phyloP scores from a whole-genome alignment of 2,797 vertebrate species.

The Vespertilio murinus region DNA sequence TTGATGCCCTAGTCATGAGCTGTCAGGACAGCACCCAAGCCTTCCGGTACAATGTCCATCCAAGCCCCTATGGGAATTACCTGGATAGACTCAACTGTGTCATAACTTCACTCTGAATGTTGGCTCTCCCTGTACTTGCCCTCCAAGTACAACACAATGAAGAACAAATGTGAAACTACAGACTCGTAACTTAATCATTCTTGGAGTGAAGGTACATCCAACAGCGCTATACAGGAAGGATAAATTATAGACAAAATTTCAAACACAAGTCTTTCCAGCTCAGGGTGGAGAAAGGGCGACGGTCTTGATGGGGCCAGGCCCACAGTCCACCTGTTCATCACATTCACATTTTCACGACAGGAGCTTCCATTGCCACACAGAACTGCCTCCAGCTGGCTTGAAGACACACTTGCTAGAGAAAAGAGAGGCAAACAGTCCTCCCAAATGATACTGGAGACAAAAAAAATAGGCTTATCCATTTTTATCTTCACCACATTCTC shows the following conservation, averaged over 20 bases:
- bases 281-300: not conserved
- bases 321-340: not conserved
- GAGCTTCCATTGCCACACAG: not conserved
- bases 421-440: not conserved
- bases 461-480: not conserved
- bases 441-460: not conserved
- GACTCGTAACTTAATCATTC: not conserved
- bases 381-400: not conserved
- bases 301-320: not conserved
- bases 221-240: not conserved
- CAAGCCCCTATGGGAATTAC: not conserved
- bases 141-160: not conserved
- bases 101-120: not conserved
- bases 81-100: not conserved
- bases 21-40: not conserved
- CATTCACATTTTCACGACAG: not conserved
- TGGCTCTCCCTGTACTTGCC: not conserved
- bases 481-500: not conserved
- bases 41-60: not conserved
- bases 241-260: slow-evolving; percentile 6
- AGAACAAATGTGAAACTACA: not conserved
- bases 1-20: not conserved
- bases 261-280: not conserved
- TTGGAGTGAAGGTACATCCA: not conserved
- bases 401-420: not conserved